Base-by-base conservation (phyloP, 2,888 invertebrate genomes). In the Punctoribates punctum region DNA sequence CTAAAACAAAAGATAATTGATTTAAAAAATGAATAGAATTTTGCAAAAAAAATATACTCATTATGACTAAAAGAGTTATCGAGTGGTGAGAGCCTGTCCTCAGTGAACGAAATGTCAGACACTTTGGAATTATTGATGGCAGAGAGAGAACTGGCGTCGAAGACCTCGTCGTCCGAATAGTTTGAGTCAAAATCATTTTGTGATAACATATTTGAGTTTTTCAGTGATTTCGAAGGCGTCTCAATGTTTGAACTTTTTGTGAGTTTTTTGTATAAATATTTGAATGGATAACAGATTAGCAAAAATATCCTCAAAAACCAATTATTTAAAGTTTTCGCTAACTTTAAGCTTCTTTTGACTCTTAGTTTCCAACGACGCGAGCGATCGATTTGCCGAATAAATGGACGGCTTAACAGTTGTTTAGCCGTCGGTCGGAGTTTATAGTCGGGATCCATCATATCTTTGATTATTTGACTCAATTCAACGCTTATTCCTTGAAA, bases 391-490 rank as follows among this genome's bases (percentile, higher is more conserved):
- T 25, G 1, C 17, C 38, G 15, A n/a, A 75, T 29, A 9, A 67
- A 51, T 46, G 75, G 85, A 79, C 86, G 83, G 11, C 83, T 81
- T 5, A 89, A 81, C 15, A 88, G 82, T 75, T 87, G 83, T 73
- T 86, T 85, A 1, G 87, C 87, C 27, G 87, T 86, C 5, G 88
- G 88, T 78, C 89, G 83, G 75, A 82, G 81, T 17, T 79, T 79
- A 6, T 86, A 86, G 81, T 88, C 85, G 1, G 87, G 86, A 54
- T 85, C 83, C 85, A 89, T 85, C 89, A 89, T 89, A 78, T 82
- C 82, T 77, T 83, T 83, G 62, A 89, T 87, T 1, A 88, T 83
- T 75, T 84, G 81, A 17, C 88, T 88, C 73, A 88, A 73, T 9
- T 76, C 80, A 79, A 54, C 46, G 54, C 88, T 88, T 73, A 88